phyloP scores from a whole-genome alignment of 2,113 vertebrate species.

The Sclerurus mexicanus region DNA sequence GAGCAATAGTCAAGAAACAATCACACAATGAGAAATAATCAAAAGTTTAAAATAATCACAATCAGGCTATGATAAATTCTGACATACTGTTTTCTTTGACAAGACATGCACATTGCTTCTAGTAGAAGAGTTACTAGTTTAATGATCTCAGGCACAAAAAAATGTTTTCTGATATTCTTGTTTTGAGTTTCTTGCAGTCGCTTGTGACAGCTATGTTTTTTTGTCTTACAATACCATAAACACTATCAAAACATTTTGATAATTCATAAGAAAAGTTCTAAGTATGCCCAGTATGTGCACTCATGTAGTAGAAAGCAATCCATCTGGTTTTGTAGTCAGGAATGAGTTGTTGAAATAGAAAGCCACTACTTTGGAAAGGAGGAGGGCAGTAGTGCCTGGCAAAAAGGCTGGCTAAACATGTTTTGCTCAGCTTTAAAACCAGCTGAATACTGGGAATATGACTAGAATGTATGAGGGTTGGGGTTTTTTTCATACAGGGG shows the following conservation, averaged over 20 bases:
- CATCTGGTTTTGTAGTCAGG: constrained; percentile 1
- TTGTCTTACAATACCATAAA: background rate
- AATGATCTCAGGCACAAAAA: background rate
- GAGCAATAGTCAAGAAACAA: background rate
- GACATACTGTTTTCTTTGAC: background rate
- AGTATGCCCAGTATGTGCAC: background rate
- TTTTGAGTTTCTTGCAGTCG: background rate
- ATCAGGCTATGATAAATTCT: background rate
- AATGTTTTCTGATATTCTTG: background rate
- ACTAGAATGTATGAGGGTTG: background rate
- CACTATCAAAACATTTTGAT: background rate
- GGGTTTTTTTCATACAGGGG: background rate
- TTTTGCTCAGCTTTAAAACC: background rate
- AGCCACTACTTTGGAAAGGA: background rate
- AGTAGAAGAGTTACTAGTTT: background rate
- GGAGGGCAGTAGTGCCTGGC: background rate
- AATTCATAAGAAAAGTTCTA: background rate
- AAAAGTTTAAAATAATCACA: background rate
- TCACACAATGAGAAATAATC: background rate
- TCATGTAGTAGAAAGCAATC: background rate
- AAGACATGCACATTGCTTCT: background rate
- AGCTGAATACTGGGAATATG: background rate
- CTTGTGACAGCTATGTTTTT: background rate
- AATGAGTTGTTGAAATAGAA: constrained; percentile 6
- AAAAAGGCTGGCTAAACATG: background rate